phyloP scores from a whole-genome alignment of 23 tunicate species.

The Styela plicata region DNA sequence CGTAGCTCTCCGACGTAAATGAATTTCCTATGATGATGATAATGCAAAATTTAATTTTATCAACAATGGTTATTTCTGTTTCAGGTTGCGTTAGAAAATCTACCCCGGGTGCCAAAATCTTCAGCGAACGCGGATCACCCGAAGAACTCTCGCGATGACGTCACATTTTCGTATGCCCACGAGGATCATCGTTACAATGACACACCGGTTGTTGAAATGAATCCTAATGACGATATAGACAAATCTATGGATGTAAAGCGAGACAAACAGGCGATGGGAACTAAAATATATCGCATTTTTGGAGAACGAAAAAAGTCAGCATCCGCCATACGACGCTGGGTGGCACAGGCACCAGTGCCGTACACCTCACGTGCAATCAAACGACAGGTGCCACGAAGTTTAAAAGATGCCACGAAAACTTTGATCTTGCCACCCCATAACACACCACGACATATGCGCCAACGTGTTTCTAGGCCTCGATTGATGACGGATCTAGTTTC shows the following conservation, averaged over 20 bases:
- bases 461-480: conserved; percentile 1
- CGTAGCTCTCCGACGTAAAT: too few species aligned
- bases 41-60: too few species aligned
- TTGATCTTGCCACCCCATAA: neutral
- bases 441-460: neutral
- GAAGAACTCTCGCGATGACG: neutral
- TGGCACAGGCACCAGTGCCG: conserved; percentile 24
- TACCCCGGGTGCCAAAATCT: neutral
- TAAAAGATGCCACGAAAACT: neutral
- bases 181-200: neutral
- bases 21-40: too few species aligned
- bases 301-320: conserved; percentile 21
- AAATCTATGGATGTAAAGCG: neutral
- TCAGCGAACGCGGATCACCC: neutral
- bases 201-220: conserved; percentile 6
- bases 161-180: neutral
- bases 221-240: neutral
- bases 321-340: conserved; percentile 1
- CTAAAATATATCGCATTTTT: conserved; percentile 26
- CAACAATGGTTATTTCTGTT: too few species aligned
- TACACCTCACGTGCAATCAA: conserved; percentile 19
- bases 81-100: conserved; percentile 18
- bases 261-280: conserved; percentile 26
- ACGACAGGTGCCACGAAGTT: conserved; percentile 16
- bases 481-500: conserved; percentile 28